Base-by-base conservation (phyloP, 2,888 invertebrate genomes). In the Proisotoma minuta region DNA sequence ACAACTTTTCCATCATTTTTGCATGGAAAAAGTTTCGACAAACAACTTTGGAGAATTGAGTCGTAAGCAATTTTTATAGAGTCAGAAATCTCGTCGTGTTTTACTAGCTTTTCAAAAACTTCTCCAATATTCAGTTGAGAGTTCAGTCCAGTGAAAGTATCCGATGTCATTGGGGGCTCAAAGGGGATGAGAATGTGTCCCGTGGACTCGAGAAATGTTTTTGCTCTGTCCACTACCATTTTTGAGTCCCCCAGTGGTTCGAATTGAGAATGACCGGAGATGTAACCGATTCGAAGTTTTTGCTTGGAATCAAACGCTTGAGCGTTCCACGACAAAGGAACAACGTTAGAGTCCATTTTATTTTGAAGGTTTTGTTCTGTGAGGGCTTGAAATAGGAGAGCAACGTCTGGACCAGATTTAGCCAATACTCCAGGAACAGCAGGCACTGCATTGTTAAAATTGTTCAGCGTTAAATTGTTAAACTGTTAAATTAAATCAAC, bases 311-410 rank as follows among this genome's bases (percentile, higher is more conserved):
- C 53, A 48, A 59, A 62, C 26, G 62, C 69, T 27, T 66, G 60
- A 39, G 24, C 27, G 49, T 65, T 69, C 69, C 69, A 69, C 18
- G 65, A 34, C 8, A 69, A 40, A 12, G 69, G 69, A 15, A 66
- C 63, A n/a, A 52, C 59, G 52, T 61, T 62, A 3, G 59, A 50
- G 48, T 69, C 69, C n/a, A 51, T 48, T 29, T 49, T 50, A 22
- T 64, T 60, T 22, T 66, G 66, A 15, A 56, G 50, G 39, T 61
- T 66, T n/a, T 60, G 59, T 22, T 61, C 61, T 47, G 59, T 59
- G 2, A 61, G 22, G 0, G 54, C 34, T 49, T 65, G 53, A 10
- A 58, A 60, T 2, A 69, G 18, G 1, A 61, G 20, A 12, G 58
- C 62, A 3, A 64, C 27, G 12, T 66, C 64, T 4, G 28, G 28